Evolutionary conservation across 2,888 invertebrate genomes (phyloP), one percentile per base, ranked within the genome.

Genomic region (Brachyptera risi): DNA sequence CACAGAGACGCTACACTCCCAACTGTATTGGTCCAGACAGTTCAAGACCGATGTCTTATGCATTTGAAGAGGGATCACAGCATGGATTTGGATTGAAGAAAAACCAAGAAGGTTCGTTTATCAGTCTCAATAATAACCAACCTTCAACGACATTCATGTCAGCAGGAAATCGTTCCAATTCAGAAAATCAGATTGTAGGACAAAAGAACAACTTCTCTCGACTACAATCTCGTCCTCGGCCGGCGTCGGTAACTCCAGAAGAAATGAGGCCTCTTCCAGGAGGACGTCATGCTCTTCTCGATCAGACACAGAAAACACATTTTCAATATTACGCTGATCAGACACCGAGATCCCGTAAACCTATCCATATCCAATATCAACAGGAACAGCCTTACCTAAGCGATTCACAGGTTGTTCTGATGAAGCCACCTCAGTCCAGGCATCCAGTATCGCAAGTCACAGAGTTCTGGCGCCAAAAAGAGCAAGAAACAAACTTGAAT

Each of bases 281-380:
- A 59, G 27, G 35, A 27, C 59, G 40, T 37, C 37, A 35, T 56
- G 54, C 27, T 24, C 54, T 27, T 15, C 23, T 44, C 44, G 50
- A 37, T 26, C 56, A 51, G 19, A n/a, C n/a, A n/a, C n/a, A n/a
- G n/a, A 11, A 7, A 15, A 35, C 21, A 26, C 27, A 26, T 70
- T 85, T 81, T 69, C 79, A 85, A 64, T 88, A 88, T 69, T 81
- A 85, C 61, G 84, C 87, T 1, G 88, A 88, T 74, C 84, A 85
- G 67, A 83, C 83, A 63, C 88, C 88, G 0, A 78, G 88, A 68
- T 88, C 88, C 63, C 76, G 88, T 44, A 83, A 85, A 70, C 88
- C 88, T 31, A 86, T 89, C 67, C 84, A 86, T 68, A 81, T 88
- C 63, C 74, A 67, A 59, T 59, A 62, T 59, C 21, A 26, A n/a